Evolutionary conservation across 2,113 vertebrate species (phyloP).

Genomic region (Petrocephalus microphthalmus): DNA sequence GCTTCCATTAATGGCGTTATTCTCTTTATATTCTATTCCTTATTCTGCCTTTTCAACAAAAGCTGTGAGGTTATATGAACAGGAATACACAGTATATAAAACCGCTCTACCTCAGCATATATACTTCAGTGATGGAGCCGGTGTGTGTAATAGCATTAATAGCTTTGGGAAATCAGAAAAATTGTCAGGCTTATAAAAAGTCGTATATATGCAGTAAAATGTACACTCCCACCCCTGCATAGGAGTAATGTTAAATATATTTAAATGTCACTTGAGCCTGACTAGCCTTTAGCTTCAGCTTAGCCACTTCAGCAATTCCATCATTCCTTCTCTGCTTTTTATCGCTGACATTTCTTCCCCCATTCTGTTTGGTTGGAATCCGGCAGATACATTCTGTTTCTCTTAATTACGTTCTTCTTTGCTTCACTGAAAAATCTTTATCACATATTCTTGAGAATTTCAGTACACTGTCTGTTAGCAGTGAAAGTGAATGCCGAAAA

Average conservation of each 20-base stretch:
- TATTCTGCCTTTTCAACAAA: not conserved
- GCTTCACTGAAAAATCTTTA: conserved; percentile 1
- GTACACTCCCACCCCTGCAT: not conserved
- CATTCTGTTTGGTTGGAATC: not conserved
- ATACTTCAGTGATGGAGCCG: not conserved
- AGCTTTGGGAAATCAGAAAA: conserved; percentile 3
- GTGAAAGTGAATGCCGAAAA: conserved; percentile 14
- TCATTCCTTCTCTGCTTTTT: not conserved
- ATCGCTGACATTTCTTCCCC: not conserved
- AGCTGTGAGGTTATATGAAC: not conserved
- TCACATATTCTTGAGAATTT: not conserved
- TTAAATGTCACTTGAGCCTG: not conserved
- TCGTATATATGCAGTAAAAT: not conserved
- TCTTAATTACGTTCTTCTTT: conserved; percentile 21
- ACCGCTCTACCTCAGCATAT: not conserved
- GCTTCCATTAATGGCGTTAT: not conserved
- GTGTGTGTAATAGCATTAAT: not conserved
- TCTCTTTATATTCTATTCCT: not conserved
- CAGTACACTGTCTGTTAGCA: not conserved
- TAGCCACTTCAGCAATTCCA: not conserved
- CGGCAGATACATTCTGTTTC: conserved; percentile 7
- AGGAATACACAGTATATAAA: not conserved
- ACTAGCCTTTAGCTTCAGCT: not conserved
- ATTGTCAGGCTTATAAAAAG: not conserved
- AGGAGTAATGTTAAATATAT: not conserved